These are phyloP conservation scores for Charanyca ferruginea DNA, from an alignment of 2,888 invertebrate species.

Conservation along the genomic window DNA sequence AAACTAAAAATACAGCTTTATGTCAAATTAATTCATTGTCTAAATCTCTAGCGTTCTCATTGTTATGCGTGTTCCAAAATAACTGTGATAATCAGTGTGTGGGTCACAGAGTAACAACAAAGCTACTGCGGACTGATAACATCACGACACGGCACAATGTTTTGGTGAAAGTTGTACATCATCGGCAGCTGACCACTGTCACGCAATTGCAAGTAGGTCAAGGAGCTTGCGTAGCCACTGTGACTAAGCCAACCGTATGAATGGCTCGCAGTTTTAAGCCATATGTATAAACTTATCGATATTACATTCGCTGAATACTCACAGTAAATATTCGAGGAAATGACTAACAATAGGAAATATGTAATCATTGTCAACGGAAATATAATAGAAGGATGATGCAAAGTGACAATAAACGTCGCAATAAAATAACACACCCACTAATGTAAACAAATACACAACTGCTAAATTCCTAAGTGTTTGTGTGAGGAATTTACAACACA, in stretches of 20 bases:
- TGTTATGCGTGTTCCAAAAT: slow-evolving; percentile 42
- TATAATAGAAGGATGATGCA: slow-evolving; percentile 34
- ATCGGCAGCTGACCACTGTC: slow-evolving; percentile 82
- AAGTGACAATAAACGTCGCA: slow-evolving; percentile 37
- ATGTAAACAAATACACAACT: slow-evolving; percentile 42
- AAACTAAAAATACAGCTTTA: slow-evolving; percentile 40
- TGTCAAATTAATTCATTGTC: slow-evolving; percentile 37
- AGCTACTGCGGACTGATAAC: slow-evolving; percentile 57
- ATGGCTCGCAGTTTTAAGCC: slow-evolving; percentile 73
- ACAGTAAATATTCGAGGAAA: slow-evolving; percentile 40
- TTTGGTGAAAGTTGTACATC: slow-evolving; percentile 89
- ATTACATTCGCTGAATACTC: slow-evolving; percentile 50
- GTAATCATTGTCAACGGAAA: slow-evolving; percentile 31
- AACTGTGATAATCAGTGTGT: slow-evolving; percentile 55
- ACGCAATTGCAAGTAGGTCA: slow-evolving; percentile 84
- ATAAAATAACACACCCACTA: slow-evolving; percentile 39
- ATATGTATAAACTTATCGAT: slow-evolving; percentile 67
- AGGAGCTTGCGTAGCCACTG: slow-evolving; percentile 81
- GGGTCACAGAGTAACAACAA: slow-evolving; percentile 55
- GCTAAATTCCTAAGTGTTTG: slow-evolving; percentile 37
- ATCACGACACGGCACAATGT: slow-evolving; percentile 71
- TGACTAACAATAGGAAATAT: slow-evolving; percentile 48
- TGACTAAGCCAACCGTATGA: slow-evolving; percentile 78
- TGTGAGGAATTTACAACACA: slow-evolving; percentile 40
- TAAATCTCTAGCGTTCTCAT: slow-evolving; percentile 32